Conservation (phyloP, 1,140 invertebrate species). For the Cylas formicarius region DNA sequence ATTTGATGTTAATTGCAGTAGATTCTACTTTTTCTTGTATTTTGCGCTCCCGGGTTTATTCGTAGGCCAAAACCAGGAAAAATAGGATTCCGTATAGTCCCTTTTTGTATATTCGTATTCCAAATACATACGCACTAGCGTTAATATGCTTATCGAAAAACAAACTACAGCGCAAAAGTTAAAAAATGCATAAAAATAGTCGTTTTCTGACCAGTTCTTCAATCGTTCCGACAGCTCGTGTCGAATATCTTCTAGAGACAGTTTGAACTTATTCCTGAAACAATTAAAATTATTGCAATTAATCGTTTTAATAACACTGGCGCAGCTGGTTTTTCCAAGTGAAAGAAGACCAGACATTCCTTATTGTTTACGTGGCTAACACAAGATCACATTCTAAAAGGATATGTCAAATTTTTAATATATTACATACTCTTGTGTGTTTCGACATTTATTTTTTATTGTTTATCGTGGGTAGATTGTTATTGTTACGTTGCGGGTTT, state of each 20-base stretch:
- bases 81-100: slow-evolving; percentile 7
- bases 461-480: no score
- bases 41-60: no score
- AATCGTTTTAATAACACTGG: slow-evolving; percentile 2
- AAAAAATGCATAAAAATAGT: slow-evolving; percentile 18
- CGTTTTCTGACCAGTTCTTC: slow-evolving; percentile 26
- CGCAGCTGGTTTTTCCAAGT: not conserved
- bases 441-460: no score
- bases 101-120: slow-evolving; percentile 32
- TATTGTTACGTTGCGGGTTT: no score
- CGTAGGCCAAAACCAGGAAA: slow-evolving; percentile 18
- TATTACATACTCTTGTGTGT: no score
- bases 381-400: slow-evolving; percentile 9
- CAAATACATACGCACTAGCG: slow-evolving; percentile 31
- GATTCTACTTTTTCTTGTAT: slow-evolving; percentile 6
- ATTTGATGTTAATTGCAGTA: not conserved
- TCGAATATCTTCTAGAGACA: slow-evolving; percentile 21
- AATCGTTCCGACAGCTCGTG: slow-evolving; percentile 22
- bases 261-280: slow-evolving; percentile 27
- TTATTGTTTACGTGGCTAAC: not conserved
- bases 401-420: no score
- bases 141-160: slow-evolving; percentile 35
- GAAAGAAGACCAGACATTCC: not conserved
- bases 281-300: slow-evolving; percentile 12
- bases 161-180: slow-evolving; percentile 34